Evolutionary conservation across 2,888 invertebrate species (phyloP).

Genomic region (Patella depressa): DNA sequence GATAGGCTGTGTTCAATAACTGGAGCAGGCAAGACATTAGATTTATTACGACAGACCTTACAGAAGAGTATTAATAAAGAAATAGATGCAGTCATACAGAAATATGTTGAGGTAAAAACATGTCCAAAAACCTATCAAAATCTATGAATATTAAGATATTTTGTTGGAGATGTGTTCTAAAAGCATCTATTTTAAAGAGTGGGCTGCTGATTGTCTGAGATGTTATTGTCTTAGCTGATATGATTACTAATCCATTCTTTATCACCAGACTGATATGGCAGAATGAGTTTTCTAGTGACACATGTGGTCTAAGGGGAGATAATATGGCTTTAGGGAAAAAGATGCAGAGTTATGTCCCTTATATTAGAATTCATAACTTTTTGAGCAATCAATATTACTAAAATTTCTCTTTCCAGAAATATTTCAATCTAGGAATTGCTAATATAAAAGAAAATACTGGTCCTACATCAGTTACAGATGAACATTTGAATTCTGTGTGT

Average conservation of each 20-base stretch:
- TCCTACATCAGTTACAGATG: conserved; percentile 80
- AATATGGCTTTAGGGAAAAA: too few relatives aligned
- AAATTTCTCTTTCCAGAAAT: conserved; percentile 77
- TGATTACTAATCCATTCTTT: too few relatives aligned
- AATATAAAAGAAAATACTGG: conserved; percentile 84
- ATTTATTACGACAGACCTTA: conserved; percentile 82
- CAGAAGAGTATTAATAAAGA: conserved; percentile 85
- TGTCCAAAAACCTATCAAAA: too few relatives aligned
- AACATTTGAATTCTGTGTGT: conserved; percentile 80
- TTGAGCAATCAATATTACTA: conserved; percentile 1
- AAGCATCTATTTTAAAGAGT: background rate
- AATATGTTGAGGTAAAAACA: conserved; percentile 80
- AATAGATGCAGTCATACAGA: conserved; percentile 82
- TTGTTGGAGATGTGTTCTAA: background rate
- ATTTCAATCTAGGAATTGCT: conserved; percentile 84
- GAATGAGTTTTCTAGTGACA: too few relatives aligned
- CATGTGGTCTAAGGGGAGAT: too few relatives aligned
- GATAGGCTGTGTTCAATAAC: conserved; percentile 69
- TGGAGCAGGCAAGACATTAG: conserved; percentile 81
- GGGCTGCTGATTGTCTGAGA: too few relatives aligned
- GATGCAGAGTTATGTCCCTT: too few relatives aligned
- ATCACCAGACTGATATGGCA: too few relatives aligned
- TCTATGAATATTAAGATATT: background rate
- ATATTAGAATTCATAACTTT: background rate
- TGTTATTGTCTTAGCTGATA: too few relatives aligned